phyloP scores from a whole-genome alignment of 2,113 vertebrate species.

The Picathartes gymnocephalus region DNA sequence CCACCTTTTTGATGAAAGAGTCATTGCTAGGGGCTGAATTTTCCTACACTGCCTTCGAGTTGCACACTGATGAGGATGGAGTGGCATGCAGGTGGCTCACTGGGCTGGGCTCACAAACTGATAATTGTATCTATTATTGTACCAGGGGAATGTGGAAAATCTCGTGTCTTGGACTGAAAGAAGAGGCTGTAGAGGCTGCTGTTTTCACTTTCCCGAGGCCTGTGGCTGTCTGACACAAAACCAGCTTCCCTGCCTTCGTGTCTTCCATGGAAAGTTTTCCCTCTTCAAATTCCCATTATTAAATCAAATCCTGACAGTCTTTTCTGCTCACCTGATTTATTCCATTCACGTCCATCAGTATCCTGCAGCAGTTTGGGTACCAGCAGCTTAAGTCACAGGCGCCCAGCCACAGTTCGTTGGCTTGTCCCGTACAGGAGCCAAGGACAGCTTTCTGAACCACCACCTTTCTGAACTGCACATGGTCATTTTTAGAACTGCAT shows the following conservation, averaged over 20 bases:
- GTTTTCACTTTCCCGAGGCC: not conserved
- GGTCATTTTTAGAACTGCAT: not conserved
- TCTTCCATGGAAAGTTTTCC: not conserved
- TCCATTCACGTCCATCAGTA: not conserved
- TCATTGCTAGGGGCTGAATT: not conserved
- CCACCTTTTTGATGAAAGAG: not conserved
- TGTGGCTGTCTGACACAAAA: not conserved
- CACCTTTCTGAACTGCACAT: not conserved
- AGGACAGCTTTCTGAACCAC: not conserved
- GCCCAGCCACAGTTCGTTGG: accelerated
- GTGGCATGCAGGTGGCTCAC: too few relatives aligned
- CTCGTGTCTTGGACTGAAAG: not conserved
- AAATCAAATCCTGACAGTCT: not conserved
- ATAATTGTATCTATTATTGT: not conserved
- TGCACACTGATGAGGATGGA: not conserved
- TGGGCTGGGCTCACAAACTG: not conserved
- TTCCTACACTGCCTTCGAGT: not conserved
- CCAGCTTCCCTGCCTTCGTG: not conserved
- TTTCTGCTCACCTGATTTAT: not conserved
- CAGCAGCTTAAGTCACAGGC: not conserved
- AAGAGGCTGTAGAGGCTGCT: not conserved
- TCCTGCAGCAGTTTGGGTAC: not conserved
- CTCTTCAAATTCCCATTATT: not conserved
- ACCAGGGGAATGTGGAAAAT: not conserved
- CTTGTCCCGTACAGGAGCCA: not conserved